Conservation (phyloP, 1,140 invertebrate genomes). For the Phthorimaea operculella region DNA sequence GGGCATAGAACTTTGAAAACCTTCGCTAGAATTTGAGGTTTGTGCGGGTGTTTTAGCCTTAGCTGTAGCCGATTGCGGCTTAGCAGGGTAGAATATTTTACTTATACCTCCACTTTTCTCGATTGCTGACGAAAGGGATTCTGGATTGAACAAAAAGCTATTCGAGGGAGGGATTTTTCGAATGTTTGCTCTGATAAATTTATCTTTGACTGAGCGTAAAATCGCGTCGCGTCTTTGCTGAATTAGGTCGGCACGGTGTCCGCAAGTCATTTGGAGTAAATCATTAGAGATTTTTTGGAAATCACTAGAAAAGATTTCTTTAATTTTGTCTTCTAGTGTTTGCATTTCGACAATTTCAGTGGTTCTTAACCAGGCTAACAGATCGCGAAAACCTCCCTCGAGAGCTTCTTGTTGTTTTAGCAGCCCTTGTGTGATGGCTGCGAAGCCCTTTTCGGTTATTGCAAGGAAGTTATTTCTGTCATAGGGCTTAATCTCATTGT, state of each 20-base stretch:
- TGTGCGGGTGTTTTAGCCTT: not conserved
- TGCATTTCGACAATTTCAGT: not conserved
- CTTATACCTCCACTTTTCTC: conserved; percentile 6
- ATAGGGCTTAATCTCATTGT: too few relatives aligned
- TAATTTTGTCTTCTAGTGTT: conserved; percentile 1
- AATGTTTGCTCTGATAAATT: conserved; percentile 4
- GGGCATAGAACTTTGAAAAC: not conserved
- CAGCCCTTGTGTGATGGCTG: conserved; percentile 3
- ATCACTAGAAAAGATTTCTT: conserved; percentile 1
- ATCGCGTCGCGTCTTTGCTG: not conserved
- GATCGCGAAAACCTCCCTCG: not conserved
- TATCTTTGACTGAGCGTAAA: conserved; percentile 9
- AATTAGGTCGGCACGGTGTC: conserved; percentile 8
- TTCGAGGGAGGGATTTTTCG: conserved; percentile 1
- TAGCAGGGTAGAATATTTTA: conserved; percentile 6
- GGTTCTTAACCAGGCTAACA: not conserved
- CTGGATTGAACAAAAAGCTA: not conserved
- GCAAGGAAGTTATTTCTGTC: too few relatives aligned
- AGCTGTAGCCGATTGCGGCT: not conserved
- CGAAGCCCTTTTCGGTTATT: too few relatives aligned
- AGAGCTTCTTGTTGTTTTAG: conserved; percentile 5
- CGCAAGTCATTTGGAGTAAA: conserved; percentile 7
- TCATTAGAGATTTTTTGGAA: conserved; percentile 11
- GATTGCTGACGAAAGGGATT: not conserved
- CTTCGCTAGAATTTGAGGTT: not conserved